Base-by-base conservation (phyloP, 2,888 invertebrate genomes). In the Lepidonotus clava region DNA sequence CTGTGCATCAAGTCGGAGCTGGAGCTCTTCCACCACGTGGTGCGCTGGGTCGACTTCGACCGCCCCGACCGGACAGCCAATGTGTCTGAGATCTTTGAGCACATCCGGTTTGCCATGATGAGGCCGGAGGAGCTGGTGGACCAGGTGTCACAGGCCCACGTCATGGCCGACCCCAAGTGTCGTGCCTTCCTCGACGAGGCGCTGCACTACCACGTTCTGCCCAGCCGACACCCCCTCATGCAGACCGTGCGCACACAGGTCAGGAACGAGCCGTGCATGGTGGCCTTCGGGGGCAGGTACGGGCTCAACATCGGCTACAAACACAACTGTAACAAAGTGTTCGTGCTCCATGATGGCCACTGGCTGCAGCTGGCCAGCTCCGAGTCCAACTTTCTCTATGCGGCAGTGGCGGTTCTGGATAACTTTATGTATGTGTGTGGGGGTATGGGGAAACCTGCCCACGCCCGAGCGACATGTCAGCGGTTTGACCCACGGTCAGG, bases 341-440 rank as follows among this genome's bases (percentile, higher is more conserved):
- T 51, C 28, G 88, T 85, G 2, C 40, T 88, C 8, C 85, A 83
- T 36, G 71, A 85, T 32, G 76, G 66, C 18, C 53, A 53, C 34
- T 88, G 88, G 88, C 18, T 67, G 21, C 85, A 77, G n/a, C 40
- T 88, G 11, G 34, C 80, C 14, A 40, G 61, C 61, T 53, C 86
- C 2, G 87, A 86, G 34, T 67, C 83, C 21, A 88, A 85, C 56
- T 87, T 87, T 56, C 85, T 88, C 32, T 88, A 87, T 36, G 66
- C 88, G 2, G 86, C 88, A 5, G 87, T 87, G 14, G 85, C 71
- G 24, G 87, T 87, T 5, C 66, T 88, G 24, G 87, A 88, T 34
- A 88, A 88, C 66, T 88, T 88, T 46, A 32, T 88, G 83, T 88
- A 88, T 36, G 88, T 88, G 67, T 88, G 88, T 83, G 88, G 88